phyloP scores from a whole-genome alignment of 2,888 invertebrate species.

The Erpobdella octoculata region DNA sequence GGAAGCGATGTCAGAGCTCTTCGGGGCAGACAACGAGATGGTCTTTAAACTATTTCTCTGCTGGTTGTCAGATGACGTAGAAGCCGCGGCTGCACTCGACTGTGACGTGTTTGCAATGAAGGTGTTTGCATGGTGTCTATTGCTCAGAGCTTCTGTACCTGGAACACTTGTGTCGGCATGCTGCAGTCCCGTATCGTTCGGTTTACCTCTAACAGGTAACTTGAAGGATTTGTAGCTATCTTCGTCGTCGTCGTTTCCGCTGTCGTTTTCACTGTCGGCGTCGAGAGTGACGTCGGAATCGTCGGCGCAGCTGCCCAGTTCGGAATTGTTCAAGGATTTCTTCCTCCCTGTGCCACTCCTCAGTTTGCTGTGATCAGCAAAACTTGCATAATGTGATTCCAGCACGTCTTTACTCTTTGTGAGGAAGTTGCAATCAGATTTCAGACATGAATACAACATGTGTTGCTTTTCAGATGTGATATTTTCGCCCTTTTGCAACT shows the following conservation, averaged over 20 bases:
- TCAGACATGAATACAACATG: not conserved
- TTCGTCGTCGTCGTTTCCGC: not conserved
- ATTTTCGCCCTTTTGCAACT: too few relatives aligned
- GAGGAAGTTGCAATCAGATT: not conserved
- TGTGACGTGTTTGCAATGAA: not conserved
- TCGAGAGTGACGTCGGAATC: not conserved
- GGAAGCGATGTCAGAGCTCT: not conserved
- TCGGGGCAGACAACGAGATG: not conserved
- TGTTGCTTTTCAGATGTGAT: too few relatives aligned
- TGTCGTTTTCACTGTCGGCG: not conserved
- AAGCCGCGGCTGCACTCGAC: not conserved
- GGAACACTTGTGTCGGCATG: not conserved
- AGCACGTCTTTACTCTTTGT: not conserved
- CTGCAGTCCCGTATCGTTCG: not conserved
- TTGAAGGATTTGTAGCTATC: not conserved
- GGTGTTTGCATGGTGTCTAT: not conserved
- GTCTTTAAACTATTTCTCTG: not conserved
- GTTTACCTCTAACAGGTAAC: not conserved
- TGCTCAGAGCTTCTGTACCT: not conserved
- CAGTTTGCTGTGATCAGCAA: not conserved
- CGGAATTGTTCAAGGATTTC: not conserved
- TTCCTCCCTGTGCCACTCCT: not conserved
- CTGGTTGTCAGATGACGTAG: not conserved
- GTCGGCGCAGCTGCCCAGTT: not conserved
- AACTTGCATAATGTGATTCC: not conserved